A percentile compares a stretch with the other conserved stretches of the same genome.
phyloP scores from a whole-genome alignment of 1,140 invertebrate species.

The Hormaphis cornu region DNA sequence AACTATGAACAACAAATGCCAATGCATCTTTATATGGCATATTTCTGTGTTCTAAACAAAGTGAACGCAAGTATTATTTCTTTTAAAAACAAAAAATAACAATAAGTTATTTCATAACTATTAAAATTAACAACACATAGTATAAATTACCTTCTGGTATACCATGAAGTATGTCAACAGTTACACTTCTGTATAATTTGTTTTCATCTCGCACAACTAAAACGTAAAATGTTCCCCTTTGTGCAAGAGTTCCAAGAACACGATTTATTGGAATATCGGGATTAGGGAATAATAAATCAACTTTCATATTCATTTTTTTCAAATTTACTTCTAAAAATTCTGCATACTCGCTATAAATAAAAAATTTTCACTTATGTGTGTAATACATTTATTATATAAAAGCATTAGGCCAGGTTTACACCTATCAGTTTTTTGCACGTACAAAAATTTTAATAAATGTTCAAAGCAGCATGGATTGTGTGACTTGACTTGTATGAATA shows the following conservation, averaged over 20 bases:
- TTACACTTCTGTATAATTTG: constrained; percentile 73
- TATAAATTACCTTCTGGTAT: constrained; percentile 65
- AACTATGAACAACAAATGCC: constrained; percentile 65
- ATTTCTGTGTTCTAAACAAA: constrained; percentile 84
- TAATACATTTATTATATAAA: neutral
- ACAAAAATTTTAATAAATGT: neutral
- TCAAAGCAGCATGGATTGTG: neutral
- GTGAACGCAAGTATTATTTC: constrained; percentile 32
- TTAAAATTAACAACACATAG: neutral
- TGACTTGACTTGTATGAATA: no score
- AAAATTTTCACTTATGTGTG: neutral
- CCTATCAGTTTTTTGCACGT: neutral
- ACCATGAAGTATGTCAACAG: constrained; percentile 82
- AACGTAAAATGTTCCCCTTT: constrained; percentile 75
- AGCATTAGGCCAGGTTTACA: no score
- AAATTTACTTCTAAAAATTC: constrained; percentile 78
- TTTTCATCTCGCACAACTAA: constrained; percentile 77
- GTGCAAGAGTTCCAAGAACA: constrained; percentile 79
- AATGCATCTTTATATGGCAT: constrained; percentile 89
- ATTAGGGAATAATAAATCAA: constrained; percentile 81
- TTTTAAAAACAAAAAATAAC: constrained; percentile 30
- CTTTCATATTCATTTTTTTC: constrained; percentile 66
- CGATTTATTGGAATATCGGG: constrained; percentile 72
- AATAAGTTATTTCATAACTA: neutral
- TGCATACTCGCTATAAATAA: constrained; percentile 64